Evolutionary conservation across 2,888 invertebrate species (phyloP).

Genomic region (Tortrix viridana): DNA sequence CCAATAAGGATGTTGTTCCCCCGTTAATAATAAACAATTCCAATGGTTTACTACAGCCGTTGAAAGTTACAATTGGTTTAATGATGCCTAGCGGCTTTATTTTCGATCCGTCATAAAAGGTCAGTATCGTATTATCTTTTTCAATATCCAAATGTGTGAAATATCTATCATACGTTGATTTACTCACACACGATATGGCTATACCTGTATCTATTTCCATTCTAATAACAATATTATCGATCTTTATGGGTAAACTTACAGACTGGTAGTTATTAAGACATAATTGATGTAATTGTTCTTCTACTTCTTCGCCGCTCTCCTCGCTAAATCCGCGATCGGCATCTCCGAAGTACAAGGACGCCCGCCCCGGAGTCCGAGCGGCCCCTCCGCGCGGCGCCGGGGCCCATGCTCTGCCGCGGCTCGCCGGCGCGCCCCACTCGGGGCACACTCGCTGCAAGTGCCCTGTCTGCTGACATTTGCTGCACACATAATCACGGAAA

Average conservation of each 20-base stretch:
- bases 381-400: not conserved
- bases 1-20: not conserved
- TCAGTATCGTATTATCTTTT: slow-evolving; percentile 3
- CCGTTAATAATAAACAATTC: slow-evolving; percentile 4
- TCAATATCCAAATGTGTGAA: not conserved
- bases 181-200: slow-evolving; percentile 45
- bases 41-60: not conserved
- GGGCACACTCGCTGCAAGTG: slow-evolving; percentile 38
- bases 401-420: slow-evolving; percentile 1
- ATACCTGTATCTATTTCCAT: slow-evolving; percentile 48
- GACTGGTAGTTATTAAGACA: slow-evolving; percentile 38
- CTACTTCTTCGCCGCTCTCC: slow-evolving; percentile 1
- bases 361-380: slow-evolving; percentile 4
- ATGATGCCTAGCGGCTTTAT: slow-evolving; percentile 13
- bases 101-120: slow-evolving; percentile 16
- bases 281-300: slow-evolving; percentile 33
- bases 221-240: slow-evolving; percentile 32
- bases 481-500: slow-evolving; percentile 33
- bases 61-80: slow-evolving; percentile 3
- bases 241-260: slow-evolving; percentile 38
- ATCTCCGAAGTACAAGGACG: not conserved
- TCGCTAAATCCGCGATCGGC: not conserved
- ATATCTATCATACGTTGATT: slow-evolving; percentile 35
- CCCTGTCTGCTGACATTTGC: slow-evolving; percentile 29
- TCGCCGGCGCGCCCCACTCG: slow-evolving; percentile 28